These are phyloP conservation scores for Tupiocoris notatus DNA, from an alignment of 2,888 invertebrate genomes.

Conservation along the genomic window DNA sequence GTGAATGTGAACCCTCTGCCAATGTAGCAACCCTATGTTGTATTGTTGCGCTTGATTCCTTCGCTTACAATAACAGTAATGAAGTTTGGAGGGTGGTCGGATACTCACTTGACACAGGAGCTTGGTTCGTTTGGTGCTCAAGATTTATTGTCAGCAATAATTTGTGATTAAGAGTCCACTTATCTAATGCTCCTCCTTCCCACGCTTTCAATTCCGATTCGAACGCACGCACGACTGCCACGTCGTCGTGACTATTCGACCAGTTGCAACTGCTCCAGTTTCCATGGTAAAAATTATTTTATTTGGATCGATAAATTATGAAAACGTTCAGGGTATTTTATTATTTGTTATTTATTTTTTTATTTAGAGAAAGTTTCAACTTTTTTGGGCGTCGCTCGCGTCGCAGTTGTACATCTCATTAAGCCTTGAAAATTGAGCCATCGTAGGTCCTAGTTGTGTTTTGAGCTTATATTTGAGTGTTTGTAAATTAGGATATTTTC, in stretches of 20 bases:
- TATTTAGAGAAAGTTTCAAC: no score
- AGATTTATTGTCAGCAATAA: constrained; percentile 40
- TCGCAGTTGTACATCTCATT: no score
- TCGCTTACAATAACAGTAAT: not conserved
- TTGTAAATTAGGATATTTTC: no score
- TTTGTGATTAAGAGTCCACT: constrained; percentile 39
- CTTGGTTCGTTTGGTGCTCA: not conserved
- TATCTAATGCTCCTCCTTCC: constrained; percentile 36
- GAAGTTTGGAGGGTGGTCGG: not conserved
- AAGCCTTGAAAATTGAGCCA: no score
- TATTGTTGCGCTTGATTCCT: no score
- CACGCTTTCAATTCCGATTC: constrained; percentile 34
- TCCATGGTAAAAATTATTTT: not conserved
- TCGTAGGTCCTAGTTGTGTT: no score
- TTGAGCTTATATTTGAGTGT: no score
- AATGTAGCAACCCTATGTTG: no score
- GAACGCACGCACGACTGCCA: constrained; percentile 13
- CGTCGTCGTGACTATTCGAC: not conserved
- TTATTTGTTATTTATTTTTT: no score
- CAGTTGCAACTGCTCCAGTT: not conserved
- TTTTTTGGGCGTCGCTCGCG: no score
- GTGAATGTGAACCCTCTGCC: no score
- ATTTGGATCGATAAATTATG: not conserved
- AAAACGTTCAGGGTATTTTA: no score
- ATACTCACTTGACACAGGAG: not conserved